Evolutionary conservation across 2,888 invertebrate species (phyloP).

Genomic region (Lasius fuliginosus): DNA sequence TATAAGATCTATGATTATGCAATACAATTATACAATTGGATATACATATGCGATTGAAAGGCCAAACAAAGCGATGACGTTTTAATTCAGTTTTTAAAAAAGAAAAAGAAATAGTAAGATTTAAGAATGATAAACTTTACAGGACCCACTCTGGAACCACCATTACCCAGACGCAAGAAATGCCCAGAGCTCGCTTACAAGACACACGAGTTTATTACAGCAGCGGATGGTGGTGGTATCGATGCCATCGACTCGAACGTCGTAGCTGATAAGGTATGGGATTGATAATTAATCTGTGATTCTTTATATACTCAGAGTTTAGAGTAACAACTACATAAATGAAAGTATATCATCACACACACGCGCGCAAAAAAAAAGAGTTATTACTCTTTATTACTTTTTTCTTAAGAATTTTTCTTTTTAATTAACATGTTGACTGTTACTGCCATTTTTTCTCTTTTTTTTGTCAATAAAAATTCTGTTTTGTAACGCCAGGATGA

Average conservation of each 20-base stretch:
- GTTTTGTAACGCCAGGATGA: no score
- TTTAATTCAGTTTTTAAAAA: background rate
- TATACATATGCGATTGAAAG: background rate
- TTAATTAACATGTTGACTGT: no score
- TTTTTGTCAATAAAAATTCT: no score
- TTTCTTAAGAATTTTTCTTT: no score
- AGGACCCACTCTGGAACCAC: conserved; percentile 91
- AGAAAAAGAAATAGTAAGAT: background rate
- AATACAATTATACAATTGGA: background rate
- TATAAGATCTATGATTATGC: background rate
- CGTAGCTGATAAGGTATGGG: conserved; percentile 90
- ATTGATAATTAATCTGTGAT: conserved; percentile 53
- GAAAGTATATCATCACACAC: no score
- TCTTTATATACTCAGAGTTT: background rate
- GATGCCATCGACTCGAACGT: conserved; percentile 89
- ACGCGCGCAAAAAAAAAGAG: no score
- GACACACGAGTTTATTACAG: conserved; percentile 92
- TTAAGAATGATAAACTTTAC: conserved; percentile 72
- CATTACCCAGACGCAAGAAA: conserved; percentile 95
- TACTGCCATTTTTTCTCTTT: no score
- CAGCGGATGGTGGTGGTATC: conserved; percentile 88
- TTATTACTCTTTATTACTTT: no score
- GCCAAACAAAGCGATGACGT: conserved; percentile 12
- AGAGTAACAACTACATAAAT: background rate
- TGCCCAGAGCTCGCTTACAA: conserved; percentile 96